A percentile compares a stretch with the other conserved stretches of the same genome.
These are phyloP conservation scores for Melinaea marsaeus DNA, from an alignment of 2,888 invertebrate genomes.

Conservation along the genomic window DNA sequence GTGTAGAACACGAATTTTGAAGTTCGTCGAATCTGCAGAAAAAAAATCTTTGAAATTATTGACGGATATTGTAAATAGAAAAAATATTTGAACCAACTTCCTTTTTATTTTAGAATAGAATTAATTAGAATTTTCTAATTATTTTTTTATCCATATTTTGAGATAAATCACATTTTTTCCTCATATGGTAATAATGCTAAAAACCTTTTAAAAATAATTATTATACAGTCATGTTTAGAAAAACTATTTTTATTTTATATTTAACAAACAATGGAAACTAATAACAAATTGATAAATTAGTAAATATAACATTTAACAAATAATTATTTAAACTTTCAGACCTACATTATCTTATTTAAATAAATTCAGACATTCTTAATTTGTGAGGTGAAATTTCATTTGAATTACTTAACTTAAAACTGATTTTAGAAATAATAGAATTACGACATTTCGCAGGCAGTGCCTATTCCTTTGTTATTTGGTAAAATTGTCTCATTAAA, in stretches of 20 bases:
- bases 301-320: background rate
- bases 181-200: no score
- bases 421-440: constrained; percentile 16
- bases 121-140: no score
- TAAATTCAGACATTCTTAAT: background rate
- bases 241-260: no score
- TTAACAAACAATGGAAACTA: no score
- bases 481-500: constrained; percentile 5
- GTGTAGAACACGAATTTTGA: constrained; percentile 54
- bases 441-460: constrained; percentile 12
- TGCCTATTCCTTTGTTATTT: constrained; percentile 11
- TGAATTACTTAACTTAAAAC: constrained; percentile 4
- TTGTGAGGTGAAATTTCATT: constrained; percentile 10
- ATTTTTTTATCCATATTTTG: no score
- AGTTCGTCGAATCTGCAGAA: background rate
- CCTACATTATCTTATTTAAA: background rate
- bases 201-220: no score
- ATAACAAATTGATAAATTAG: no score
- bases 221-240: no score
- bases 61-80: no score
- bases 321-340: background rate
- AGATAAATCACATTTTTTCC: no score
- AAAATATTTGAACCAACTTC: no score
- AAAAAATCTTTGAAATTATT: background rate
- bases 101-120: no score